These are phyloP conservation scores for Mormyrus hasselquistii DNA, from an alignment of 2,797 vertebrate genomes.

Conservation along the genomic window DNA sequence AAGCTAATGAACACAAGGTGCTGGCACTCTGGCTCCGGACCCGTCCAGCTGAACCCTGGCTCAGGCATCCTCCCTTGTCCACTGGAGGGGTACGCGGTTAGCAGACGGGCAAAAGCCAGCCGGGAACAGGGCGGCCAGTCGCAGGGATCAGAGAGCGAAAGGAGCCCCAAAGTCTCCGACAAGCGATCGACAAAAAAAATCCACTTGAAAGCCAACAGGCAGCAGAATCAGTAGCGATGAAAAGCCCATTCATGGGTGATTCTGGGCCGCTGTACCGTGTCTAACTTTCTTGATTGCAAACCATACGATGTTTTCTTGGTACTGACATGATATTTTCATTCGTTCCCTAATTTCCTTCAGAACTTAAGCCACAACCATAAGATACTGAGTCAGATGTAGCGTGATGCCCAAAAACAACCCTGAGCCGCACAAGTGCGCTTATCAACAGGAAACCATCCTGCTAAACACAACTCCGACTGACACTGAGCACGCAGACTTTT, in stretches of 20 bases:
- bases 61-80: not conserved
- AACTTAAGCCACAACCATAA: not conserved
- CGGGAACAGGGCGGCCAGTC: constrained; percentile 54
- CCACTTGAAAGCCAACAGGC: constrained; percentile 47
- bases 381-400: not conserved
- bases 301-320: constrained; percentile 53
- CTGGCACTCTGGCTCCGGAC: constrained; percentile 46
- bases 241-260: constrained; percentile 59
- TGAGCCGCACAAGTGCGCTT: not conserved
- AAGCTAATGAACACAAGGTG: constrained; percentile 61
- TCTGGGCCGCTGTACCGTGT: constrained; percentile 56
- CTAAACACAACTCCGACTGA: not conserved
- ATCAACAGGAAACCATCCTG: not conserved
- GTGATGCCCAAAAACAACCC: not conserved
- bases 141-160: constrained; percentile 49
- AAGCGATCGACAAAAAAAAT: constrained; percentile 41
- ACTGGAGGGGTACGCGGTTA: not conserved
- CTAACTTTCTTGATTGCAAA: constrained; percentile 64
- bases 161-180: constrained; percentile 50
- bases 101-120: not conserved
- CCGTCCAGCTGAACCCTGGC: constrained; percentile 28
- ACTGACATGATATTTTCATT: not conserved
- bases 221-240: constrained; percentile 58
- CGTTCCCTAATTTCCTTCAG: not conserved
- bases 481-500: constrained; percentile 1